phyloP scores from a whole-genome alignment of 2,888 invertebrate genomes.

The Catocala fraxini region DNA sequence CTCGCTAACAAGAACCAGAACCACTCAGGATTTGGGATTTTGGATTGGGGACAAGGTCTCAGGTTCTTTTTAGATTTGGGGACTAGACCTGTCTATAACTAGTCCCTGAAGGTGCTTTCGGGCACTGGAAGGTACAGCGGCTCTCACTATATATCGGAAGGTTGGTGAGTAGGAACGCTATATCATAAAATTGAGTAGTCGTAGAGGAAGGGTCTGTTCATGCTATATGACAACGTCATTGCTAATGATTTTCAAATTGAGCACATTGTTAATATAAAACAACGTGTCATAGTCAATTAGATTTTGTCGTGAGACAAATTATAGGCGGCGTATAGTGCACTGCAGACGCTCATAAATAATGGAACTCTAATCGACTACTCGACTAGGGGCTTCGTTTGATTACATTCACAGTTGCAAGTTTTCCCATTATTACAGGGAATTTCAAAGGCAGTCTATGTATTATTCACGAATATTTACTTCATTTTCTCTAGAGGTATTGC shows the following conservation, averaged over 20 bases:
- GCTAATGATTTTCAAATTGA: slow-evolving; percentile 38
- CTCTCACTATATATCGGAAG: no score
- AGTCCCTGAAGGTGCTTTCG: no score
- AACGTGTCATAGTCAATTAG: slow-evolving; percentile 52
- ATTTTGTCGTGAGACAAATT: slow-evolving; percentile 57
- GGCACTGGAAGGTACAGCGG: no score
- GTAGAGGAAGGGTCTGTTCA: slow-evolving; percentile 14
- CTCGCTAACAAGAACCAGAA: no score
- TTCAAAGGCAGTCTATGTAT: neutral
- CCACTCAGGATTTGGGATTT: no score
- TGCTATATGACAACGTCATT: slow-evolving; percentile 49
- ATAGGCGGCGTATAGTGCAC: slow-evolving; percentile 52
- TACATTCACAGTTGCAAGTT: slow-evolving; percentile 57
- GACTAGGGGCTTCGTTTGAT: slow-evolving; percentile 44
- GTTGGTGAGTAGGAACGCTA: no score
- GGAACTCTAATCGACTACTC: slow-evolving; percentile 53
- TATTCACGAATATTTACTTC: slow-evolving; percentile 6
- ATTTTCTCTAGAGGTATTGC: slow-evolving; percentile 12
- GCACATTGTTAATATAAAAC: slow-evolving; percentile 28
- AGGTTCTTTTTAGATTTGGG: no score
- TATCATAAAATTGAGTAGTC: no score
- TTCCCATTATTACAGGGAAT: slow-evolving; percentile 56
- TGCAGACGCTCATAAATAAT: slow-evolving; percentile 67
- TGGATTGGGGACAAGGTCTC: no score
- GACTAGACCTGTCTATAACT: no score